Conservation (phyloP, 2,797 vertebrate genomes). For the Chelon labrosus region DNA sequence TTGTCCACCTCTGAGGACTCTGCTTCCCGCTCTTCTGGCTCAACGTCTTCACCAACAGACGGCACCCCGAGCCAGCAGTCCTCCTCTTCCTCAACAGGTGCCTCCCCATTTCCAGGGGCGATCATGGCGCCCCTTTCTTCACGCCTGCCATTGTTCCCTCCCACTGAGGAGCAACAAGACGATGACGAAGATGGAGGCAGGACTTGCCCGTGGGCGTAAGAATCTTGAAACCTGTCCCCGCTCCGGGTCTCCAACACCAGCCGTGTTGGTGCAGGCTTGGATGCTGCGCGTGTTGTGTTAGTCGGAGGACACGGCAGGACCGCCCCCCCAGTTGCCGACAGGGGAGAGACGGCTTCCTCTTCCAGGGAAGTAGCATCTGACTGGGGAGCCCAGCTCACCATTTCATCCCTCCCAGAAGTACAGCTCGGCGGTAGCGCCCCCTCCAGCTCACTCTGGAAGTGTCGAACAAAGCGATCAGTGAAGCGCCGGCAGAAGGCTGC, state of each 20-base stretch:
- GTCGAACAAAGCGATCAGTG: slow-evolving; percentile 90
- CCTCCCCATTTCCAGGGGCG: slow-evolving; percentile 63
- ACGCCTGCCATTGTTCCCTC: slow-evolving; percentile 80
- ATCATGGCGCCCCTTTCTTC: slow-evolving; percentile 64
- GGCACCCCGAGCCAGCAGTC: slow-evolving; percentile 79
- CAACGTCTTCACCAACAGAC: slow-evolving; percentile 71
- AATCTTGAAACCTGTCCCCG: slow-evolving; percentile 78
- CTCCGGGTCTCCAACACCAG: slow-evolving; percentile 69
- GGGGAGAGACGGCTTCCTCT: slow-evolving; percentile 81
- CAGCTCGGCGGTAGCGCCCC: slow-evolving; percentile 62
- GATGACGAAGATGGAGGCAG: slow-evolving; percentile 85
- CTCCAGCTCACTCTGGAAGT: slow-evolving; percentile 91
- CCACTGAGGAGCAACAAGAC: slow-evolving; percentile 85
- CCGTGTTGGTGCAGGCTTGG: slow-evolving; percentile 63
- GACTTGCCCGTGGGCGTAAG: slow-evolving; percentile 78
- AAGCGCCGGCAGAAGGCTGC: slow-evolving; percentile 91
- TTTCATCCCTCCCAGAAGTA: slow-evolving; percentile 69
- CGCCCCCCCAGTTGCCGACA: slow-evolving; percentile 47
- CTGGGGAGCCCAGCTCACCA: slow-evolving; percentile 83
- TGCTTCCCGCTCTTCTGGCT: slow-evolving; percentile 73
- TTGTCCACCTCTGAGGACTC: slow-evolving; percentile 66
- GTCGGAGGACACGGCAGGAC: slow-evolving; percentile 37
- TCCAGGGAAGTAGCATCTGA: slow-evolving; percentile 85
- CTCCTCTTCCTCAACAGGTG: slow-evolving; percentile 80
- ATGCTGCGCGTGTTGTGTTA: slow-evolving; percentile 25